These are phyloP conservation scores for Drosophila mayri DNA, from an alignment of 1,140 invertebrate genomes.

Conservation along the genomic window DNA sequence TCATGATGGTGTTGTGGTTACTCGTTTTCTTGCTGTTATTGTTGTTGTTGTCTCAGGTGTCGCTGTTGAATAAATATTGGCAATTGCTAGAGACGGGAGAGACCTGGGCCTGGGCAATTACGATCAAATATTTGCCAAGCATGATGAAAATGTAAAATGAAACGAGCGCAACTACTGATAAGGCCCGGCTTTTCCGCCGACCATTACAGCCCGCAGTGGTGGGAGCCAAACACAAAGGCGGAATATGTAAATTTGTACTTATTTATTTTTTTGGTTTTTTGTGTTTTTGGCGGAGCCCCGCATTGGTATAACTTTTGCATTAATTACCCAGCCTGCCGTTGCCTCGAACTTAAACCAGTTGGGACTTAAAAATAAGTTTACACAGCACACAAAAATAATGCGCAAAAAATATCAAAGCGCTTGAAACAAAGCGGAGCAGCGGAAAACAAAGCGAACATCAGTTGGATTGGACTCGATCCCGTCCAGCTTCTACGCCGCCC, in stretches of 20 bases:
- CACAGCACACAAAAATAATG: constrained; percentile 47
- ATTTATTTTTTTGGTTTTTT: too few species aligned
- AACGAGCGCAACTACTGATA: constrained; percentile 50
- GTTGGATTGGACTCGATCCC: constrained; percentile 29
- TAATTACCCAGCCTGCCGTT: constrained; percentile 26
- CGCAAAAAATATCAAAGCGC: constrained; percentile 56
- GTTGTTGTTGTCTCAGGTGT: constrained; percentile 37
- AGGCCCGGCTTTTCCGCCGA: constrained; percentile 27
- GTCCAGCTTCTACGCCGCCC: background rate
- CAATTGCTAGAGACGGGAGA: constrained; percentile 5
- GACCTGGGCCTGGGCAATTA: constrained; percentile 35
- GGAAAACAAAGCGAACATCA: constrained; percentile 39
- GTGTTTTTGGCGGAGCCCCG: constrained; percentile 4
- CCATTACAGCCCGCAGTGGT: constrained; percentile 8
- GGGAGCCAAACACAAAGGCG: constrained; percentile 15
- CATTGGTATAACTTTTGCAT: constrained; percentile 47
- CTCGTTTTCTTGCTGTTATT: constrained; percentile 7
- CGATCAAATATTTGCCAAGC: constrained; percentile 62
- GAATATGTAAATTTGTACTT: constrained; percentile 5
- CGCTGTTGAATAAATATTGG: constrained; percentile 41
- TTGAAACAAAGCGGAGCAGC: constrained; percentile 36
- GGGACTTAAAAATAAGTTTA: constrained; percentile 58
- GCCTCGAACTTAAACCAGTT: constrained; percentile 58
- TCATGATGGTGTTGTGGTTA: constrained; percentile 8
- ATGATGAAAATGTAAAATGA: constrained; percentile 54